These are phyloP conservation scores for Diachasma alloeum DNA, from an alignment of 1,140 invertebrate genomes.

Conservation along the genomic window DNA sequence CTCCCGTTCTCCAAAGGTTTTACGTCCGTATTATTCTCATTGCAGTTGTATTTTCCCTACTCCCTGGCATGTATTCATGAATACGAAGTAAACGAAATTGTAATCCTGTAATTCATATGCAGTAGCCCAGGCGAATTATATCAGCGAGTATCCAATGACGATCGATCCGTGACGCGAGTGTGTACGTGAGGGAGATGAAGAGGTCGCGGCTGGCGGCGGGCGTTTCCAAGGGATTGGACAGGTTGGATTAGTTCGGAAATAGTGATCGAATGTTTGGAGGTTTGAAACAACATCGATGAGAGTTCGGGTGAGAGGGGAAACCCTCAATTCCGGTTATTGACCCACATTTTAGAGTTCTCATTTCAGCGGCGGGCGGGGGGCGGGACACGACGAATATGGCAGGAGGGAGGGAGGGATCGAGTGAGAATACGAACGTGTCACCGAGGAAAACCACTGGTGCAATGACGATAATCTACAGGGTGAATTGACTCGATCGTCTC, in stretches of 20 bases:
- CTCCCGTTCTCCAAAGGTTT: neutral
- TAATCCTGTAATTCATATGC: conserved; percentile 28
- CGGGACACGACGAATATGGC: too few relatives aligned
- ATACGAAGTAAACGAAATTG: conserved; percentile 23
- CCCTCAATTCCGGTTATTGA: conserved; percentile 3
- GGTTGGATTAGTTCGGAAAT: conserved; percentile 25
- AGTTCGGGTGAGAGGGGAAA: neutral
- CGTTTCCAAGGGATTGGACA: neutral
- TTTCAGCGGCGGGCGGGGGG: neutral
- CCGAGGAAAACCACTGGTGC: conserved; percentile 22
- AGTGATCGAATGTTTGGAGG: conserved; percentile 22
- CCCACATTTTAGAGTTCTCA: conserved; percentile 15
- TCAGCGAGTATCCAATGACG: neutral
- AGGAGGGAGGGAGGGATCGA: neutral
- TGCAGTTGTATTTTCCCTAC: conserved; percentile 4
- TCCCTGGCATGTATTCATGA: conserved; percentile 17
- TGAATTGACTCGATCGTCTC: conserved; percentile 26
- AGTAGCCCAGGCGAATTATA: conserved; percentile 9
- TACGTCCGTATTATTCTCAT: neutral
- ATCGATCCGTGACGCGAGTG: conserved; percentile 8
- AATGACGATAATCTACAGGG: conserved; percentile 25
- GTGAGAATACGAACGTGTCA: conserved; percentile 14
- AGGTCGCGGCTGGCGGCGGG: neutral
- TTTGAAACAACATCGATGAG: conserved; percentile 18
- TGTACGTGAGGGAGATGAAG: conserved; percentile 5